Conservation (phyloP, 2,113 vertebrate genomes). For the Anoura caudifer region DNA sequence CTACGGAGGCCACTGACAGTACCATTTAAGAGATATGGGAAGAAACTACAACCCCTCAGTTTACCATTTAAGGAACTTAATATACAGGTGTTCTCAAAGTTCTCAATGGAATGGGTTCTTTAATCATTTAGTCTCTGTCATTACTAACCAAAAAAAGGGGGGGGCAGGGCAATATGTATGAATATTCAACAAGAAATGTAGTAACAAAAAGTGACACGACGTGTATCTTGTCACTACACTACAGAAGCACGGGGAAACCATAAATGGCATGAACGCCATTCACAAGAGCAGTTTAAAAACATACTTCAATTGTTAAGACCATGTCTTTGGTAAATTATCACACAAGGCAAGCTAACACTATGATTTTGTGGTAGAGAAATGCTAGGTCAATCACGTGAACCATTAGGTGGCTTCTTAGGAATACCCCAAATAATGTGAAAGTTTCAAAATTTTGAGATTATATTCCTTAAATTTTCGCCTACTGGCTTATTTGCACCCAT, state of each 20-base stretch:
- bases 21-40: not conserved
- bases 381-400: not conserved
- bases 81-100: not conserved
- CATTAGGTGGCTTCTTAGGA: not conserved
- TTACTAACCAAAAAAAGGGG: not conserved
- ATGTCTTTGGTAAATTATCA: not conserved
- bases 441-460: constrained; percentile 6
- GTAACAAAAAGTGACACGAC: not conserved
- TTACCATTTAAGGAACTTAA: not conserved
- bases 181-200: not conserved
- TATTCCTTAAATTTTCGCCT: not conserved
- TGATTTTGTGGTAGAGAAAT: not conserved
- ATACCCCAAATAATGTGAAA: not conserved
- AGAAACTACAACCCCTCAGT: not conserved
- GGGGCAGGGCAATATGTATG: not conserved
- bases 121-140: not conserved
- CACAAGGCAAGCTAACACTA: not conserved
- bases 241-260: not conserved
- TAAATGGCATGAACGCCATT: not conserved
- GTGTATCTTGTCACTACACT: not conserved
- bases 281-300: not conserved
- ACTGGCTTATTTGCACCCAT: not conserved
- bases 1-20: rapidly evolving
- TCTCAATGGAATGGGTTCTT: not conserved
- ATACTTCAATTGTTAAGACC: not conserved